Base-by-base conservation (phyloP, 2,888 invertebrate genomes). In the Ceratothoa steindachneri region DNA sequence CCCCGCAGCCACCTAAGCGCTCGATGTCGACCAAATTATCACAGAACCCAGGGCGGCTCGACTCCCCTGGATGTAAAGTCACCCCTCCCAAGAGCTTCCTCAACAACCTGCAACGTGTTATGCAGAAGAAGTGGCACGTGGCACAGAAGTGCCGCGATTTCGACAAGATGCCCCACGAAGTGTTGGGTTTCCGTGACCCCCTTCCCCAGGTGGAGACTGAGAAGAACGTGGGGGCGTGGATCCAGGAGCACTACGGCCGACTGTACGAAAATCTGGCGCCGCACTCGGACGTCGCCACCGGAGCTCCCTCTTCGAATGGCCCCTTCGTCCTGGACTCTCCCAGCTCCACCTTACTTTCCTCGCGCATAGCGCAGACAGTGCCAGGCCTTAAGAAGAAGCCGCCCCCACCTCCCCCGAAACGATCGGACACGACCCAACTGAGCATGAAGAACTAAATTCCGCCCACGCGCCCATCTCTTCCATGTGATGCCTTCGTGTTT, bases 71-170 rank as follows among this genome's bases (percentile, higher is more conserved):
- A 78, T 80, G 82, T 78, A 81, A 82, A 80, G 80, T 82, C 80
- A 74, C 83, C 77, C 83, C 74, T 80, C 85, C 85, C 7, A 81
- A 89, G 29, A 92, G 92, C 74, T 95, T 95, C 83, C 86, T 95
- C 64, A 91, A 92, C 83, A 95, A 95, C 84, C 86, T 95, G 67
- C 95, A 95, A 83, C 87, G 94, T 69, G 95, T 95, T 0, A 95
- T 95, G 93, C 88, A 93, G 80, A 94, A 94, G 83, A 95, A 95
- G 82, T 93, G 93, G 93, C 93, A 93, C 82, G 93, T 95, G 0
- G 94, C 95, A 1, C 94, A 95, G 83, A 95, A 95, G 83, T 93
- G 95, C 83, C 93, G 93, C 84, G 85, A 91, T 28, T 94, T 95
- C 83, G 89, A 91, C n/a, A 93, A 93, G 0, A 93, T 93, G 52